Conservation (phyloP, 2,888 invertebrate species). For the Diaphora mendica region DNA sequence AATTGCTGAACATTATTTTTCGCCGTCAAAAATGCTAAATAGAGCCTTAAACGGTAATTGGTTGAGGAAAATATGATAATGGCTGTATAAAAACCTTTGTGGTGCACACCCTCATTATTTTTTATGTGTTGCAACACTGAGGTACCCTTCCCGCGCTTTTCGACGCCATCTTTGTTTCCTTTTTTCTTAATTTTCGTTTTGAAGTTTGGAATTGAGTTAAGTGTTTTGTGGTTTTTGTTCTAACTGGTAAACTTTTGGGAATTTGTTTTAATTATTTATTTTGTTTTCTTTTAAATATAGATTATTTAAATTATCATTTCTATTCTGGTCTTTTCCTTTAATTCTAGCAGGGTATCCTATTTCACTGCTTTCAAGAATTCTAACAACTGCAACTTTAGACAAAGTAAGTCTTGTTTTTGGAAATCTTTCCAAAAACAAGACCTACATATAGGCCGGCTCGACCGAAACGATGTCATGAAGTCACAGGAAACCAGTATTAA, state of each 20-base stretch:
- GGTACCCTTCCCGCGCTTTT: slow-evolving; percentile 64
- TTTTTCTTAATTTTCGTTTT: slow-evolving; percentile 40
- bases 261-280: background rate
- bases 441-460: no score
- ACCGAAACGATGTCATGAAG: no score
- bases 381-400: no score
- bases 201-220: slow-evolving; percentile 37
- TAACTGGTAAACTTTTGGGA: background rate
- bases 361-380: no score
- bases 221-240: slow-evolving; percentile 6
- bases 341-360: background rate
- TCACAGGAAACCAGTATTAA: no score
- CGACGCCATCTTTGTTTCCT: slow-evolving; percentile 65
- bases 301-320: background rate
- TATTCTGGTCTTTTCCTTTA: background rate
- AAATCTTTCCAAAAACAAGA: no score
- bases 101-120: slow-evolving; percentile 74
- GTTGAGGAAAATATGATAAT: slow-evolving; percentile 79
- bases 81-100: slow-evolving; percentile 75
- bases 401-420: no score
- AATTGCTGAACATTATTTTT: slow-evolving; percentile 50
- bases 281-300: background rate
- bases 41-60: slow-evolving; percentile 73
- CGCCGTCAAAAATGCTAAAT: slow-evolving; percentile 70
- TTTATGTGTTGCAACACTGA: slow-evolving; percentile 60